Conservation (phyloP, 2,888 invertebrate genomes). For the Entomobrya multifasciata region DNA sequence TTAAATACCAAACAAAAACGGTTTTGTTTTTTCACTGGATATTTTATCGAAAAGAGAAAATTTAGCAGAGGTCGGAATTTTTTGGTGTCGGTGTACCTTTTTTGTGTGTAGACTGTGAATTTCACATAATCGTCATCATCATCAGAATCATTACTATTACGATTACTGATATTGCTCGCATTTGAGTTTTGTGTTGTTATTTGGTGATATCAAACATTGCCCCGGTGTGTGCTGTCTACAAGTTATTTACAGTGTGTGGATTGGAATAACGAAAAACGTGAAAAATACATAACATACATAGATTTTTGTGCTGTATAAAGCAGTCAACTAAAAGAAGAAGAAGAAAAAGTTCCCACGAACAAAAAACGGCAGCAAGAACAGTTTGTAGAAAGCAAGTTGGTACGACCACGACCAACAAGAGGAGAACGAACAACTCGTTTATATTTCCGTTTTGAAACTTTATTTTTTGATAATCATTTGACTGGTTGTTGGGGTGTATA, state of each 20-base stretch:
- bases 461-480: conserved; percentile 65
- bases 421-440: conserved; percentile 36
- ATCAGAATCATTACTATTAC: conserved; percentile 58
- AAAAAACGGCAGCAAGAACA: neutral
- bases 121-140: conserved; percentile 59
- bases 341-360: conserved; percentile 64
- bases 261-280: neutral
- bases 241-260: too few species aligned
- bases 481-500: conserved; percentile 17
- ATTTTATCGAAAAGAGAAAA: neutral
- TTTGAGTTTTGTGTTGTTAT: too few species aligned
- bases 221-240: conserved; percentile 49
- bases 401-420: too few species aligned
- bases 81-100: conserved; percentile 5
- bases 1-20: neutral
- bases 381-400: conserved; percentile 22
- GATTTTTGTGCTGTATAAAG: too few species aligned
- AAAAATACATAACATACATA: conserved; percentile 14
- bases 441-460: conserved; percentile 65
- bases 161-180: conserved; percentile 53
- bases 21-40: conserved; percentile 44
- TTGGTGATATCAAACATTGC: conserved; percentile 67
- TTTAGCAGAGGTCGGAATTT: conserved; percentile 9
- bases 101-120: conserved; percentile 48
- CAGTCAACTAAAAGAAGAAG: too few species aligned